phyloP scores from a whole-genome alignment of 2,797 vertebrate species.

The Buceros bicornis region DNA sequence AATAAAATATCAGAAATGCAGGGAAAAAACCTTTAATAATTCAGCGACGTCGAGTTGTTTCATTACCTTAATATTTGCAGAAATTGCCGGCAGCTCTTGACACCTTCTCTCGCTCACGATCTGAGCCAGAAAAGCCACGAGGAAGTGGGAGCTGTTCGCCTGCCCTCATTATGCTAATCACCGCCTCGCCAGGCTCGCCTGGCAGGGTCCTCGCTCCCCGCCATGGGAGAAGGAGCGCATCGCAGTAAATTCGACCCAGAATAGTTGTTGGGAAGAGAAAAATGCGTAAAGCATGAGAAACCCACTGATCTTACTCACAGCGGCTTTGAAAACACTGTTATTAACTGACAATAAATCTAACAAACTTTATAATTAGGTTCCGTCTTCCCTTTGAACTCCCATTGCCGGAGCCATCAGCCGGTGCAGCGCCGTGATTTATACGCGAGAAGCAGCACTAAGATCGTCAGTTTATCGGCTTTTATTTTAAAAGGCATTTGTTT shows the following conservation, averaged over 20 bases:
- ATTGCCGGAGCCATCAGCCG: not conserved
- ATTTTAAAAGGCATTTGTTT: slow-evolving; percentile 1
- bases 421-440: not conserved
- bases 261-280: not conserved
- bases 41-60: not conserved
- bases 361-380: slow-evolving; percentile 13
- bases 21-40: slow-evolving; percentile 39
- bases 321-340: not conserved
- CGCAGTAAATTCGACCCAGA: not conserved
- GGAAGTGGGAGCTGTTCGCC: not conserved
- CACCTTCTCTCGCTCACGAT: not conserved
- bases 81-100: slow-evolving; percentile 13
- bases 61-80: not conserved
- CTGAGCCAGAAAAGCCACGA: not conserved
- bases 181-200: not conserved
- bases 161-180: not conserved
- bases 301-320: not conserved
- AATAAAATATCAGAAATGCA: slow-evolving; percentile 54
- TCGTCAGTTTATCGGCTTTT: not conserved
- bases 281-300: not conserved
- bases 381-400: slow-evolving; percentile 28
- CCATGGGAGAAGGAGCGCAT: not conserved
- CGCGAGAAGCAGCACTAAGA: not conserved
- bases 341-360: slow-evolving; percentile 33
- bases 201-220: fast-evolving